These are phyloP conservation scores for Noturus placidus DNA, from an alignment of 2,113 vertebrate species.

Conservation along the genomic window DNA sequence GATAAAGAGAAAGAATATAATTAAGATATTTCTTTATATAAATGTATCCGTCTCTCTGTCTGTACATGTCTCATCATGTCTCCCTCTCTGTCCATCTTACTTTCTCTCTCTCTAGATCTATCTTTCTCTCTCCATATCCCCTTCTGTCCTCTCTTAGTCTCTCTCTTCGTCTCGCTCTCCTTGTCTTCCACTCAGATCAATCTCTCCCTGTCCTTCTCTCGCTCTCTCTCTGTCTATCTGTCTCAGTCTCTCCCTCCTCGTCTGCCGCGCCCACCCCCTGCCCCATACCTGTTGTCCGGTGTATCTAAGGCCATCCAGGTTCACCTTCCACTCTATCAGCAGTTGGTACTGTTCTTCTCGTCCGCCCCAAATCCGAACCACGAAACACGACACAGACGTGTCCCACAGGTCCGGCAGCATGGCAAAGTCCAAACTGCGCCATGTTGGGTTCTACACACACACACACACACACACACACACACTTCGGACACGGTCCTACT, in stretches of 20 bases:
- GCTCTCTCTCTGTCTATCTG: background rate
- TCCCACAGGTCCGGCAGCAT: conserved; percentile 92
- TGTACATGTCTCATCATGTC: background rate
- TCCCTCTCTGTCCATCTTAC: background rate
- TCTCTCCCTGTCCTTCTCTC: no score
- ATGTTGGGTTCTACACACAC: conserved; percentile 87
- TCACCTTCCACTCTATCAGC: conserved; percentile 96
- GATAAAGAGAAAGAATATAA: background rate
- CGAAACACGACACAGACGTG: conserved; percentile 91
- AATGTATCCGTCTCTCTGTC: background rate
- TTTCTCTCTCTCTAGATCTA: background rate
- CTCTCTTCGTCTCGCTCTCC: background rate
- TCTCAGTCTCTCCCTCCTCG: background rate
- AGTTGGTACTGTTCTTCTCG: conserved; percentile 83
- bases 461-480: conserved; percentile 44
- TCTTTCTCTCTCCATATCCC: no score
- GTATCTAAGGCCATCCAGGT: conserved; percentile 91
- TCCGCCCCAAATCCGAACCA: conserved; percentile 96
- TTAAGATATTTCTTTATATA: background rate
- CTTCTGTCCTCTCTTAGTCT: background rate
- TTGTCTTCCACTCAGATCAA: no score
- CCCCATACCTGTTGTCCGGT: conserved; percentile 89
- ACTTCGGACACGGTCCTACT: background rate
- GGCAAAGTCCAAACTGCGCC: conserved; percentile 95
- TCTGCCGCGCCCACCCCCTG: background rate